These are phyloP conservation scores for Sinosuthora webbiana DNA, from an alignment of 2,113 vertebrate species.

Conservation along the genomic window DNA sequence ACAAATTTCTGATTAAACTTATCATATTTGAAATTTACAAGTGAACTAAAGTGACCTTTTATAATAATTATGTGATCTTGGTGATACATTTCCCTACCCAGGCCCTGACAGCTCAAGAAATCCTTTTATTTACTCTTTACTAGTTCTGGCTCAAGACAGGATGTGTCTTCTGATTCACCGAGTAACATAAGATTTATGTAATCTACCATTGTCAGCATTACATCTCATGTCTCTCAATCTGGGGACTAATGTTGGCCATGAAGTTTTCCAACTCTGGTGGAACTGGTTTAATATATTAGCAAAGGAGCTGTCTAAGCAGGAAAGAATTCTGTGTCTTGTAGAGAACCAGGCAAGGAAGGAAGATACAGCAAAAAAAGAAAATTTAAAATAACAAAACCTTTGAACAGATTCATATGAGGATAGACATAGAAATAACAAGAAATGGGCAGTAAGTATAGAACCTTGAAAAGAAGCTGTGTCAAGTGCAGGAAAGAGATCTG, in stretches of 20 bases:
- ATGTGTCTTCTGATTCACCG: neutral
- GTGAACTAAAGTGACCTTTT: neutral
- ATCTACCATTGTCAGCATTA: neutral
- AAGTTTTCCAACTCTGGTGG: neutral
- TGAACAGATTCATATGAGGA: neutral
- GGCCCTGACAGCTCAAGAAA: neutral
- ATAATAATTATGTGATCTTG: neutral
- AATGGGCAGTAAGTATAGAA: neutral
- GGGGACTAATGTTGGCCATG: neutral
- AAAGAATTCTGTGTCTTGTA: neutral
- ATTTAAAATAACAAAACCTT: neutral
- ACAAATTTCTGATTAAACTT: neutral
- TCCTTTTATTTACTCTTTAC: neutral
- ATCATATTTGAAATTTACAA: neutral
- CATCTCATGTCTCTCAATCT: neutral
- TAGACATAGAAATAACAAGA: neutral
- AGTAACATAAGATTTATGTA: neutral
- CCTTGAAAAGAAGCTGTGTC: neutral
- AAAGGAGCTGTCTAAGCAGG: neutral
- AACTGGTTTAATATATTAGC: neutral
- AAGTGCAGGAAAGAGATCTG: neutral
- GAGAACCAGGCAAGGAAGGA: neutral
- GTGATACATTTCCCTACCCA: neutral
- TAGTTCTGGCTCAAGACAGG: neutral
- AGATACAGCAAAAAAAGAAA: neutral